Conservation (phyloP, 2,888 invertebrate species). For the Cryptops parisi region DNA sequence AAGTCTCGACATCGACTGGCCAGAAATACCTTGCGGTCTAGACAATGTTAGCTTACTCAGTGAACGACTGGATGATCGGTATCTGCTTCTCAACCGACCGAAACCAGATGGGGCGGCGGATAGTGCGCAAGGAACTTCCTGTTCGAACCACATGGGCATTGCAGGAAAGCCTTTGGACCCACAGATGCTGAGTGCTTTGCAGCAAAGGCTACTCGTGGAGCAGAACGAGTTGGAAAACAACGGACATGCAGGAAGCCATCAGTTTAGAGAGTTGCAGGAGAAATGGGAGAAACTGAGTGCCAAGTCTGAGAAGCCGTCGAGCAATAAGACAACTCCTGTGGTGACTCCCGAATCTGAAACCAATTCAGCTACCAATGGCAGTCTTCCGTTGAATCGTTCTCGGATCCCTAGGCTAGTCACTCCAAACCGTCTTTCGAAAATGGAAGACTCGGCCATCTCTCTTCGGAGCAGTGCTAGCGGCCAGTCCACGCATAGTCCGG, state of each 20-base stretch:
- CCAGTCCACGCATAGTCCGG: background rate
- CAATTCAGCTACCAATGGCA: conserved; percentile 18
- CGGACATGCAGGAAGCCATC: conserved; percentile 23
- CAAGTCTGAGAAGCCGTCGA: background rate
- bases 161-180: background rate
- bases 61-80: background rate
- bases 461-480: conserved; percentile 8
- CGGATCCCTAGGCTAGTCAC: conserved; percentile 60
- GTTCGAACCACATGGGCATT: background rate
- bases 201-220: background rate
- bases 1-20: background rate
- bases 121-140: background rate
- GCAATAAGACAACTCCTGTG: conserved; percentile 5
- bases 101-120: conserved; percentile 21
- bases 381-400: conserved; percentile 31
- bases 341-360: background rate
- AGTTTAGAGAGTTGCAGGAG: conserved; percentile 58
- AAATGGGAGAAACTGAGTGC: conserved; percentile 65
- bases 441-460: conserved; percentile 12
- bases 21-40: background rate
- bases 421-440: conserved; percentile 30
- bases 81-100: background rate
- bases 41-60: background rate
- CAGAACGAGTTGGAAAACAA: background rate
- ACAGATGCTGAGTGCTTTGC: background rate